phyloP scores from a whole-genome alignment of 2,888 invertebrate genomes.

The Euclidia mi region DNA sequence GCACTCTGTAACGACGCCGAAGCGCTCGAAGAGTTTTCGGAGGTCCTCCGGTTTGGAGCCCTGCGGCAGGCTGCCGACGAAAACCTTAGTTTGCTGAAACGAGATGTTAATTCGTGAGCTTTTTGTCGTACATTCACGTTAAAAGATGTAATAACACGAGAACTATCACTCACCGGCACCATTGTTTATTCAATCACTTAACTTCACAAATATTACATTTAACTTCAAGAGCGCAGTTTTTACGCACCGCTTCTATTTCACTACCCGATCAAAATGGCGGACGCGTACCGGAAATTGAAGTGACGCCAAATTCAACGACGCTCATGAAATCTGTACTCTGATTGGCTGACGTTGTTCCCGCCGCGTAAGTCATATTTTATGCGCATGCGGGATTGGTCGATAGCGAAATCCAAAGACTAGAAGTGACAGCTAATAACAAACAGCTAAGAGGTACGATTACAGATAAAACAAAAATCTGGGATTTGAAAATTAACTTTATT shows the following conservation, averaged over 20 bases:
- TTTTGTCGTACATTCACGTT: not conserved
- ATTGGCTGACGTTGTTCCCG: constrained; percentile 15
- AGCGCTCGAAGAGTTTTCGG: constrained; percentile 95
- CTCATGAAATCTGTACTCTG: not conserved
- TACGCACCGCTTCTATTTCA: constrained; percentile 38
- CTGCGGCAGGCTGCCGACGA: constrained; percentile 97
- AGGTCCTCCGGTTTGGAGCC: constrained; percentile 96
- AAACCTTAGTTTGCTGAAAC: constrained; percentile 95
- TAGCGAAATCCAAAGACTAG: no score
- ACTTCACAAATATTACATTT: constrained; percentile 27
- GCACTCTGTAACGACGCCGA: constrained; percentile 97
- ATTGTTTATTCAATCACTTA: constrained; percentile 62
- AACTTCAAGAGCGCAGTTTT: constrained; percentile 40
- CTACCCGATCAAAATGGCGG: constrained; percentile 57
- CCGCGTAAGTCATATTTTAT: not conserved
- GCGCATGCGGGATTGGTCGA: constrained; percentile 1
- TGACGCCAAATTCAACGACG: constrained; percentile 26
- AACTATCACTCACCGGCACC: constrained; percentile 81
- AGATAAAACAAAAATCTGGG: no score
- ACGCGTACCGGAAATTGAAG: constrained; percentile 48
- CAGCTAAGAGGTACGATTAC: no score
- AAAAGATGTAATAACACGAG: constrained; percentile 10
- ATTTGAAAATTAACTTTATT: no score
- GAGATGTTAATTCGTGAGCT: constrained; percentile 35
- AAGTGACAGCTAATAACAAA: no score